Base-by-base conservation (phyloP, 2,888 invertebrate species). In the Melieria crassipennis region DNA sequence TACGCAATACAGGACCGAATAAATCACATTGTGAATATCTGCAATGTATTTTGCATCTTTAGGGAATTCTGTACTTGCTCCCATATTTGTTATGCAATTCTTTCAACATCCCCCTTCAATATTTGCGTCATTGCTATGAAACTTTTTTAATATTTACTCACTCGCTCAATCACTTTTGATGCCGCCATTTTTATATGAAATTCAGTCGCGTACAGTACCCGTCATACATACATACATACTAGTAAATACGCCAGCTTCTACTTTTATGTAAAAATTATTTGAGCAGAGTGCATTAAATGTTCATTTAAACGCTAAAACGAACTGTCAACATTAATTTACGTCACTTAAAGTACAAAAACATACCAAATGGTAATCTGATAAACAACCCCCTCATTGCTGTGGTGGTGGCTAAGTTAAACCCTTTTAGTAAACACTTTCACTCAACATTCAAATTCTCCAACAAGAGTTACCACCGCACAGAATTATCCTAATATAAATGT, bases 251-350 rank as follows among this genome's bases (percentile, higher is more conserved):
- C n/a, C 52, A 50, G 3, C 52, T 50, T 50, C n/a, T 50, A 73
- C 73, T 73, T 30, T 2, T 30, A 30, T 30, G 30, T 30, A 30
- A 30, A 30, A 1, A 30, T 30, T 3, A 30, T 30, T 30, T 77
- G 80, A 77, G 77, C 75, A 72, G 75, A 75, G 75, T 78, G 77
- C 80, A 83, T 81, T 81, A 83, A 82, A 82, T 80, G 71, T 76
- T 78, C 77, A 79, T 79, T 80, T 76, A 81, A 83, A 80, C 79
- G 72, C 58, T 62, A 63, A 75, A 73, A 66, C 73, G 63, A 65
- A 71, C 16, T 73, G 57, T 63, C 72, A 68, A 69, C 62, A 69
- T 65, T 62, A 69, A 65, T 72, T 64, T 30, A 46, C 43, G 30
- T 64, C n/a, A 47, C 9, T 69, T 64, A 64, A 69, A 50, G 66